Percentiles rank a stretch among this genome's conserved stretches.
phyloP scores from a whole-genome alignment of 37 sponge, comb jelly and placozoan species.

The Cliona cf. orientalis region DNA sequence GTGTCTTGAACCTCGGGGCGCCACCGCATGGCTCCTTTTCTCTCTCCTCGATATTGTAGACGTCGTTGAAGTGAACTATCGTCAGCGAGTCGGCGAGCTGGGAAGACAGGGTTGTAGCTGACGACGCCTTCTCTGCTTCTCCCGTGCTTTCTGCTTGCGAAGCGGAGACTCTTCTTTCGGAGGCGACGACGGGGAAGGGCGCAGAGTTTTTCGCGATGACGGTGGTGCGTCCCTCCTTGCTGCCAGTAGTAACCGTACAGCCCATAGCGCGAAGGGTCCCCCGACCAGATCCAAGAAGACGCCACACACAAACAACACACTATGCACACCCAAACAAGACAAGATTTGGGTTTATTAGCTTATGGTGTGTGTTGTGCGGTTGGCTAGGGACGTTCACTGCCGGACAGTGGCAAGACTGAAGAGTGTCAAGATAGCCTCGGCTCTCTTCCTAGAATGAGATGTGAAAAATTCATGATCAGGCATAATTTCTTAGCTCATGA shows the following conservation, averaged over 20 bases:
- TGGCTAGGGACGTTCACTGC: too few species aligned
- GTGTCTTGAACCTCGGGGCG: constrained; percentile 73
- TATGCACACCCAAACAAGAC: background rate
- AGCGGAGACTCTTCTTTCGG: background rate
- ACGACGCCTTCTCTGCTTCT: background rate
- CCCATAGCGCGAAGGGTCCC: background rate
- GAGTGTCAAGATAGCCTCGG: too few species aligned
- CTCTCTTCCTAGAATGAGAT: too few species aligned
- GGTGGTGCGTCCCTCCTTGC: background rate
- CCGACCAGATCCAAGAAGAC: background rate
- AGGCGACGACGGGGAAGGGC: too few species aligned
- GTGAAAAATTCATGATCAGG: too few species aligned
- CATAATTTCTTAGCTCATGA: too few species aligned
- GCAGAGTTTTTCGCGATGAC: too few species aligned
- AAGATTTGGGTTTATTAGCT: background rate
- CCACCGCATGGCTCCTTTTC: constrained; percentile 86
- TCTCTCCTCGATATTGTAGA: constrained; percentile 76
- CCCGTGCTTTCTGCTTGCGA: background rate
- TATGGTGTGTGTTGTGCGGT: too few species aligned
- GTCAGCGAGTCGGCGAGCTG: constrained; percentile 23
- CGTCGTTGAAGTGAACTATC: constrained; percentile 91
- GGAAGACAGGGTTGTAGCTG: background rate
- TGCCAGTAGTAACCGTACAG: background rate
- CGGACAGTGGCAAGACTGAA: too few species aligned
- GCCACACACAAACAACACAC: background rate